A percentile compares a stretch with the other conserved stretches of the same genome.
Conservation (phyloP, 2,888 invertebrate species). For the Ornithoptera priamus region DNA sequence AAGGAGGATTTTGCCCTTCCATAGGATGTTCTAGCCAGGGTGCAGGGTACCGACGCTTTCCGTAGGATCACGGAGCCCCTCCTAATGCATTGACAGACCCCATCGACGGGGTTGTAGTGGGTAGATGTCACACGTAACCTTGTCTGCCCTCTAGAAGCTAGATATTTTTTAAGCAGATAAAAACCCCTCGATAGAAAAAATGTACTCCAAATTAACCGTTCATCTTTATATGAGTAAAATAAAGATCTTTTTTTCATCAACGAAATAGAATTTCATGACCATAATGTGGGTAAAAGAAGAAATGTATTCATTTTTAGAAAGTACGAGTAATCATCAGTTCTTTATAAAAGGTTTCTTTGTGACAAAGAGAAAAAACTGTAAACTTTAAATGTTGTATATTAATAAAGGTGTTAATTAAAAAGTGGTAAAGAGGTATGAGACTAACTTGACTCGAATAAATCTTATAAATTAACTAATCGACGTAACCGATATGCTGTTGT, state of each 20-base stretch:
- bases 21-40: no score
- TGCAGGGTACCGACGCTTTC: no score
- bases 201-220: not conserved
- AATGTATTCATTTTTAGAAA: not conserved
- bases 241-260: not conserved
- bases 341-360: not conserved
- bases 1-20: no score
- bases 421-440: constrained; percentile 15
- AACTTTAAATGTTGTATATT: not conserved
- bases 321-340: not conserved
- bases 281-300: not conserved
- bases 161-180: no score
- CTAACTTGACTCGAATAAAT: constrained; percentile 15
- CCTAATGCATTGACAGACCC: no score
- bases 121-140: no score
- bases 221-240: not conserved
- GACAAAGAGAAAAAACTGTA: not conserved
- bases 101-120: no score
- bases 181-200: no score
- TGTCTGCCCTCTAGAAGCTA: no score
- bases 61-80: no score
- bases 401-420: constrained; percentile 21
- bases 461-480: constrained; percentile 13
- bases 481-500: constrained; percentile 16
- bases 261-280: not conserved